Evolutionary conservation across 1,140 invertebrate genomes (phyloP).

Genomic region (Drosophila sproati): DNA sequence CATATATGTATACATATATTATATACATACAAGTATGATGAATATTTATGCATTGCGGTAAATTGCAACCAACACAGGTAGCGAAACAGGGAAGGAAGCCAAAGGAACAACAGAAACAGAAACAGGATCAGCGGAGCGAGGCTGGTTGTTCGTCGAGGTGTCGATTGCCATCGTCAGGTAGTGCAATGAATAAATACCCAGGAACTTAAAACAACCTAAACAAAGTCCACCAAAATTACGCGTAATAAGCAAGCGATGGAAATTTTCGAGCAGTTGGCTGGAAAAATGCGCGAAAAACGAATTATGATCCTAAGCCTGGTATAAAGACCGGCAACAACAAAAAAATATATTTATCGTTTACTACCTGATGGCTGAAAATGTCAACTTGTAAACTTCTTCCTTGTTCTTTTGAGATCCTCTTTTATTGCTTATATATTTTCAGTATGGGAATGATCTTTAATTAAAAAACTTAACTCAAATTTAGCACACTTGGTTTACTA

Average conservation of each 20-base stretch:
- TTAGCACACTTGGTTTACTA: background rate
- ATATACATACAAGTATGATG: slow-evolving; percentile 2
- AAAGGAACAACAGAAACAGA: background rate
- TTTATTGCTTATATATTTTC: too few relatives aligned
- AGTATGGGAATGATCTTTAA: too few relatives aligned
- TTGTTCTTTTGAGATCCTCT: too few relatives aligned
- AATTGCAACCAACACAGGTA: slow-evolving; percentile 20
- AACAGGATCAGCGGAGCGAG: slow-evolving; percentile 19
- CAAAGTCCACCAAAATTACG: slow-evolving; percentile 44
- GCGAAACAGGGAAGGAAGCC: background rate
- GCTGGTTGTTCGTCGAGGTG: slow-evolving; percentile 21
- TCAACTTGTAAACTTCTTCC: too few relatives aligned
- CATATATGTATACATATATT: background rate
- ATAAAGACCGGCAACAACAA: slow-evolving; percentile 19
- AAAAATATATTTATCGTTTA: background rate
- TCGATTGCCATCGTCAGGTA: slow-evolving; percentile 53
- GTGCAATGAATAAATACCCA: slow-evolving; percentile 20
- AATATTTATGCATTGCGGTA: slow-evolving; percentile 56
- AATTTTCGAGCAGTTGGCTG: slow-evolving; percentile 38
- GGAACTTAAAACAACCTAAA: slow-evolving; percentile 13
- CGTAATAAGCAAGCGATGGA: slow-evolving; percentile 39
- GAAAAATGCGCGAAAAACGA: slow-evolving; percentile 28
- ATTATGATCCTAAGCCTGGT: slow-evolving; percentile 10
- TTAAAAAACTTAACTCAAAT: too few relatives aligned
- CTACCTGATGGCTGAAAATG: background rate